Evolutionary conservation across 2,113 vertebrate genomes (phyloP).

Genomic region (Notothenia coriiceps): DNA sequence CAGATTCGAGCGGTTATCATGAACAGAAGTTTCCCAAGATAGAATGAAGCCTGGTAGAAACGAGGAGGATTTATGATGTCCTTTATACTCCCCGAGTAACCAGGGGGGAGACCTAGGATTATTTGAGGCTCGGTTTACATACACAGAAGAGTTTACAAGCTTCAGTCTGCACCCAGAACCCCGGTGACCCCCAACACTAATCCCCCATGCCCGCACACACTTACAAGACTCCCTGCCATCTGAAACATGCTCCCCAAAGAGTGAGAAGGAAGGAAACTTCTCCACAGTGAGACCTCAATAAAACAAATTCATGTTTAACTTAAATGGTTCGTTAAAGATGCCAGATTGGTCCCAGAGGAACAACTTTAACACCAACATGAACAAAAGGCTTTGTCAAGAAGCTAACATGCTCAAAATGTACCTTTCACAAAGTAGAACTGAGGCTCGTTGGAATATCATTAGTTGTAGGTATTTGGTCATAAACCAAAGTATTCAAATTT

Average conservation of each 20-base stretch:
- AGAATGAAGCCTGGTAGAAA: constrained; percentile 35
- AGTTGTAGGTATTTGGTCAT: background rate
- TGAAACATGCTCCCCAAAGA: constrained; percentile 25
- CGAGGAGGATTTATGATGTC: constrained; percentile 65
- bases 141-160: constrained; percentile 60
- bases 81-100: constrained; percentile 55
- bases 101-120: constrained; percentile 54
- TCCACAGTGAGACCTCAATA: background rate
- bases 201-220: constrained; percentile 30
- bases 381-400: background rate
- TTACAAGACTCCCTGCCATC: constrained; percentile 47
- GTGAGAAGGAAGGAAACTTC: background rate
- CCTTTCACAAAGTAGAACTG: background rate
- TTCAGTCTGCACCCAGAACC: constrained; percentile 40
- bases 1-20: constrained; percentile 22
- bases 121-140: constrained; percentile 73
- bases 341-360: background rate
- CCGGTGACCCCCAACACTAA: constrained; percentile 52
- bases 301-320: too few relatives aligned
- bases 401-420: background rate
- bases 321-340: background rate
- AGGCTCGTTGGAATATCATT: background rate
- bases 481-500: background rate
- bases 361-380: background rate
- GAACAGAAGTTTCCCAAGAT: constrained; percentile 63